phyloP scores from a whole-genome alignment of 2,888 invertebrate species.

The Charanyca ferruginea region DNA sequence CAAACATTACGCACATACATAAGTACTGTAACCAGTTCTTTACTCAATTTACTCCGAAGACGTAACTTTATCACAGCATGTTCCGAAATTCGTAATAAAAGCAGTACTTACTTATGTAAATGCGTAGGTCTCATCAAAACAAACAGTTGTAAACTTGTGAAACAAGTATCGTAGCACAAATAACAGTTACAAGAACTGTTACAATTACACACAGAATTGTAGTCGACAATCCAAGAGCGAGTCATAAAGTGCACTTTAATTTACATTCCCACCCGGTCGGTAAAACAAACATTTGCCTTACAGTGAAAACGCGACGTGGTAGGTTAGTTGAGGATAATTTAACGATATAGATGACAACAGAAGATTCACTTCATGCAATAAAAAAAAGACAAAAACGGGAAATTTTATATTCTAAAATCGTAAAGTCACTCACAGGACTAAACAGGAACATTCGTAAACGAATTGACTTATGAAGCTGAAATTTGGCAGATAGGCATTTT shows the following conservation, averaged over 20 bases:
- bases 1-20: neutral
- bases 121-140: neutral
- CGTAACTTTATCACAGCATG: slow-evolving; percentile 9
- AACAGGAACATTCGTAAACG: too few relatives aligned
- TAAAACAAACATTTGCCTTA: slow-evolving; percentile 55
- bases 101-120: neutral
- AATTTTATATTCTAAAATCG: too few relatives aligned
- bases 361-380: slow-evolving; percentile 15
- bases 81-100: slow-evolving; percentile 7
- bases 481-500: too few relatives aligned
- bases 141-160: slow-evolving; percentile 25
- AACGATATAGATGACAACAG: slow-evolving; percentile 9
- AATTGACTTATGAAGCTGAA: too few relatives aligned
- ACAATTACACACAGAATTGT: slow-evolving; percentile 39
- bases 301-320: slow-evolving; percentile 50
- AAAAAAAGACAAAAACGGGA: neutral
- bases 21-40: neutral
- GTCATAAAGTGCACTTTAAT: slow-evolving; percentile 42
- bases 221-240: slow-evolving; percentile 19
- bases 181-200: slow-evolving; percentile 29
- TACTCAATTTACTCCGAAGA: slow-evolving; percentile 4
- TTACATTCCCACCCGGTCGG: slow-evolving; percentile 36
- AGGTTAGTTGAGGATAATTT: slow-evolving; percentile 19
- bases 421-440: too few relatives aligned
- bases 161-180: slow-evolving; percentile 24